Evolutionary conservation across 2,797 vertebrate species (phyloP), one percentile per base, ranked within the genome.

Genomic region (Australoheros facetus): DNA sequence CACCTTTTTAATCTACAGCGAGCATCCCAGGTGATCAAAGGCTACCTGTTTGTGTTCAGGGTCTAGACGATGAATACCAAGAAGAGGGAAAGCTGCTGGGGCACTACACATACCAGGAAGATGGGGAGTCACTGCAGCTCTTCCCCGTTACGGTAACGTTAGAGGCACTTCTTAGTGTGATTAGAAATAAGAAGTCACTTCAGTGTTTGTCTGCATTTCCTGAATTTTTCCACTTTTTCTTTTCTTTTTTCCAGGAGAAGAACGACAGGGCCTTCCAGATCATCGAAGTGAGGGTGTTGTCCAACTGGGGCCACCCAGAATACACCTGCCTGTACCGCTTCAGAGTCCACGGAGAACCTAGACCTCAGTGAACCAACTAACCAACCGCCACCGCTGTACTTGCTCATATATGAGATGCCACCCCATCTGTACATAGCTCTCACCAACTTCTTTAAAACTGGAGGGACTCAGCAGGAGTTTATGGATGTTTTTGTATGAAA

Each of bases 321-420:
- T 99, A 99, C 75, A 99, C 98, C 0, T 99, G 98, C 91, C 94
- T 99, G 4, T 99, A 99, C 87, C 97, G 98, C 78, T 97, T 99
- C 95, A 86, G 98, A 92, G 98, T 98, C 56, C 98, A 99, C 0
- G 97, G 98, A 84, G 95, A 95, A 55, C 96, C 96, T 2, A 83
- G 89, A 58, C 85, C 95, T 74, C 93, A 94, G 80, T 91, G 90
- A 94, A 78, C 51, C 75, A 56, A 39, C 54, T 56, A 26, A 32
- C 48, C 42, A 9, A 34, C 64, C 19, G 32, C 42, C 30, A 37
- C 32, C 32, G 32, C 75, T 56, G 42, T 26, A 62, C 57, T 74
- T 12, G 0, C 74, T 78, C 77, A 71, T 73, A 70, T 32, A 71
- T 14, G 30, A 87, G 80, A 85, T 82, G 83, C 84, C 85, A 80